Evolutionary conservation across 2,888 invertebrate species (phyloP), one percentile per base, ranked within the genome.

Genomic region (Oxyscelio sp.): DNA sequence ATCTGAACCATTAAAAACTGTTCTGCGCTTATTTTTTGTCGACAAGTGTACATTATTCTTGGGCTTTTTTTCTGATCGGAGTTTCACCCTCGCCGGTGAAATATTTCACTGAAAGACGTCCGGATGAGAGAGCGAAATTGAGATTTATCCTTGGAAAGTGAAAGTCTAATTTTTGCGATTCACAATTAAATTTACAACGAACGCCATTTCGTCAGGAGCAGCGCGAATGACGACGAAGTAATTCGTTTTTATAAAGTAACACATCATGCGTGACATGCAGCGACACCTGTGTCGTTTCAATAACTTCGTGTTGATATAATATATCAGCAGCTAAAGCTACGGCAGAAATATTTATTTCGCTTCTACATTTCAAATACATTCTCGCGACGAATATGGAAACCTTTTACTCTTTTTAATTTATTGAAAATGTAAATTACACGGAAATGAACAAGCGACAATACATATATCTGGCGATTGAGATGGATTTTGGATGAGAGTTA

Each of bases 21-120:
- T 38, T 52, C 50, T 2, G 4, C 34, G 73, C 71, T 48, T 59
- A 40, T 50, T 21, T 15, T 65, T 21, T 52, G 24, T 19, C 21
- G 63, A 68, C 81, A 82, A 75, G 82, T 82, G 75, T 24, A 54
- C 52, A 27, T 63, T 68, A 58, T 50, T 45, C n/a, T 63, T 8
- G 1, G 1, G 34, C 34, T 0, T 17, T 34, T 56, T 34, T 48
- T 48, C 11, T 13, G 40, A 40, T 3, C 5, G 40, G 15, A 13
- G 40, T 40, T 40, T 40, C 40, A 40, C n/a, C 40, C 40, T 13
- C n/a, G 40, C 40, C 40, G 15, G 52, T 24, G 24, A 52, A 52
- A 24, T 52, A 40, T 40, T 40, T 40, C 40, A 9, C 9, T 40
- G 3, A 2, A 40, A 40, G 40, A 9, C 34, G 5, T 11, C 34